Percentiles rank a stretch among this genome's conserved stretches.
phyloP scores from a whole-genome alignment of 2,888 invertebrate genomes.

The Rotaria sp. region DNA sequence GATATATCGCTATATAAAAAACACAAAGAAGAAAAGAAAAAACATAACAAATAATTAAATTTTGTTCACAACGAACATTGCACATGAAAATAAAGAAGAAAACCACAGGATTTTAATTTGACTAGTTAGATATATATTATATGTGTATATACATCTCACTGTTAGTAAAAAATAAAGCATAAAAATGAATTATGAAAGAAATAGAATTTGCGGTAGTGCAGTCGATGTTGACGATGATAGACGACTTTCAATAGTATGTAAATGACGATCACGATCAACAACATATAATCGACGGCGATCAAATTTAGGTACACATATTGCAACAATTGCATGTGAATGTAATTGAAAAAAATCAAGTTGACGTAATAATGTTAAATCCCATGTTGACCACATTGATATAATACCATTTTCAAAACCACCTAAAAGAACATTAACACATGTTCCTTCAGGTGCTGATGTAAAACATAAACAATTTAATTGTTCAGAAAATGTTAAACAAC shows the following conservation, averaged over 20 bases:
- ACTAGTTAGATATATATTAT: conserved; percentile 2
- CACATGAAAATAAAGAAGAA: not conserved
- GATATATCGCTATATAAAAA: not conserved
- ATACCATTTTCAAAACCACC: conserved; percentile 39
- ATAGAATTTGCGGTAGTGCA: not conserved
- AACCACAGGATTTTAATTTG: not conserved
- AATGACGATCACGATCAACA: conserved; percentile 24
- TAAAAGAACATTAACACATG: conserved; percentile 35
- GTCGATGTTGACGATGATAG: not conserved
- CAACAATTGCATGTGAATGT: conserved; percentile 19
- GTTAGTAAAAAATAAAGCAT: not conserved
- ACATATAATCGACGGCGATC: conserved; percentile 33
- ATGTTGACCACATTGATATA: conserved; percentile 36
- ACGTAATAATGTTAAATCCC: conserved; percentile 39
- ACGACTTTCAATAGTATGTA: conserved; percentile 10
- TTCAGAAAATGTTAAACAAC: conserved; percentile 30
- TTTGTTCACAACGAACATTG: conserved; percentile 14
- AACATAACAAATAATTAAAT: not conserved
- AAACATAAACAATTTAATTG: conserved; percentile 36
- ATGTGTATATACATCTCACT: not conserved
- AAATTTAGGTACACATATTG: conserved; percentile 29
- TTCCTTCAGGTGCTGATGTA: conserved; percentile 35
- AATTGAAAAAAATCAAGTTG: conserved; percentile 29
- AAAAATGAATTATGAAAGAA: not conserved
- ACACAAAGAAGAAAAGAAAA: not conserved